phyloP scores from a whole-genome alignment of 2,113 vertebrate species.

The Bolborhynchus lineola region DNA sequence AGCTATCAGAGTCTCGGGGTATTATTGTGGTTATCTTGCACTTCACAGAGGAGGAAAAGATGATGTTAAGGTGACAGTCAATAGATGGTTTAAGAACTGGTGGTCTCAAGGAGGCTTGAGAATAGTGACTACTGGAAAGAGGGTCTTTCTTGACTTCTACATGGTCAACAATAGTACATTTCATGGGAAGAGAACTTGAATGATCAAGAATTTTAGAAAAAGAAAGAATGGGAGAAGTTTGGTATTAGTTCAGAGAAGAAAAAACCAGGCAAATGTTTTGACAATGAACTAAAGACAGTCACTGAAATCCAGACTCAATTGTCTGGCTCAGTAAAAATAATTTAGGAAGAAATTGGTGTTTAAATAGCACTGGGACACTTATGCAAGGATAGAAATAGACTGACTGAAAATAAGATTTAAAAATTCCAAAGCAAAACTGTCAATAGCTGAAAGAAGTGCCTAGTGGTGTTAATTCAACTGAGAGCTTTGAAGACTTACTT shows the following conservation, averaged over 20 bases:
- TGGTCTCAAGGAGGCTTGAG: not conserved
- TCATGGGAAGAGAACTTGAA: not conserved
- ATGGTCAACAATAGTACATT: not conserved
- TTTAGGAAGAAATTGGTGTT: not conserved
- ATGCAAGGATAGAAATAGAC: not conserved
- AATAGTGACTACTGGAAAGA: not conserved
- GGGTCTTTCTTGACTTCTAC: not conserved
- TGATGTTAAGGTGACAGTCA: not conserved
- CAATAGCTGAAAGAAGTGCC: not conserved
- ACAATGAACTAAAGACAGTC: not conserved
- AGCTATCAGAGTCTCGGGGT: not conserved
- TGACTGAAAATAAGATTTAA: not conserved
- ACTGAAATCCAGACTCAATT: not conserved
- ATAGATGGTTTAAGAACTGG: not conserved
- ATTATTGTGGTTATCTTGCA: not conserved
- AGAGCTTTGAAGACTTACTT: not conserved
- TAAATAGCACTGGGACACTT: not conserved
- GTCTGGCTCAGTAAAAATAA: not conserved
- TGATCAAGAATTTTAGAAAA: not conserved
- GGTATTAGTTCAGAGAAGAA: not conserved
- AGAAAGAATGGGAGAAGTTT: not conserved
- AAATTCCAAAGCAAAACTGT: not conserved
- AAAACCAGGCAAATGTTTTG: not conserved
- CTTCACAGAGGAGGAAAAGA: not conserved
- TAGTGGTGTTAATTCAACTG: not conserved